Percentiles rank a stretch among this genome's conserved stretches.
Evolutionary conservation across 2,797 vertebrate genomes (phyloP).

Genomic region (Phoxinus dragarum): DNA sequence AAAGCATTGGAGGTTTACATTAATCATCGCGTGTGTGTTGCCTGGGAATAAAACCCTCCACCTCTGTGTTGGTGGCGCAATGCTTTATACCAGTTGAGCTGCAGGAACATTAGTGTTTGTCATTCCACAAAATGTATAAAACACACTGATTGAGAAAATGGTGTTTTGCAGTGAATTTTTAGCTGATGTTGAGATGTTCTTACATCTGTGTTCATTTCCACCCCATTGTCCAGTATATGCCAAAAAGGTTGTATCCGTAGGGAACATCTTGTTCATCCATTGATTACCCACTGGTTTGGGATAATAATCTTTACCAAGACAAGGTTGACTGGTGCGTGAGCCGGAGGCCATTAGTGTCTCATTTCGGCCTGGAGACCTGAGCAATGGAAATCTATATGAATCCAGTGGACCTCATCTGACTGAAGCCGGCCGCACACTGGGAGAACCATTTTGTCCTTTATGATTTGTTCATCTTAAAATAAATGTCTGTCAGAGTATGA

Average conservation of each 20-base stretch:
- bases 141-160: neutral
- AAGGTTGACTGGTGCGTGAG: slow-evolving; percentile 36
- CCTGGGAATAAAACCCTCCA: neutral
- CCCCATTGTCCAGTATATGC: slow-evolving; percentile 12
- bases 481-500: slow-evolving; percentile 6
- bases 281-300: slow-evolving; percentile 46
- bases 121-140: neutral
- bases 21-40: neutral
- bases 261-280: slow-evolving; percentile 46
- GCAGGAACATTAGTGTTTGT: neutral
- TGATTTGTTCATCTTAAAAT: neutral
- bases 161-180: slow-evolving; percentile 12
- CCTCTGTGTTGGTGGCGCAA: neutral
- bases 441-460: neutral
- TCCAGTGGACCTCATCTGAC: slow-evolving; percentile 69
- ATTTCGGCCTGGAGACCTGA: slow-evolving; percentile 52
- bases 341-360: slow-evolving; percentile 53
- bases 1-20: neutral
- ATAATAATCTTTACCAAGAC: slow-evolving; percentile 51
- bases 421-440: slow-evolving; percentile 45
- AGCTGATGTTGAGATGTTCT: slow-evolving; percentile 26
- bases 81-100: neutral
- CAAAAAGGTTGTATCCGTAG: slow-evolving; percentile 30
- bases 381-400: slow-evolving; percentile 59
- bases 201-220: slow-evolving; percentile 45